phyloP scores from a whole-genome alignment of 2,113 vertebrate genomes.

The Anarrhichthys ocellatus region DNA sequence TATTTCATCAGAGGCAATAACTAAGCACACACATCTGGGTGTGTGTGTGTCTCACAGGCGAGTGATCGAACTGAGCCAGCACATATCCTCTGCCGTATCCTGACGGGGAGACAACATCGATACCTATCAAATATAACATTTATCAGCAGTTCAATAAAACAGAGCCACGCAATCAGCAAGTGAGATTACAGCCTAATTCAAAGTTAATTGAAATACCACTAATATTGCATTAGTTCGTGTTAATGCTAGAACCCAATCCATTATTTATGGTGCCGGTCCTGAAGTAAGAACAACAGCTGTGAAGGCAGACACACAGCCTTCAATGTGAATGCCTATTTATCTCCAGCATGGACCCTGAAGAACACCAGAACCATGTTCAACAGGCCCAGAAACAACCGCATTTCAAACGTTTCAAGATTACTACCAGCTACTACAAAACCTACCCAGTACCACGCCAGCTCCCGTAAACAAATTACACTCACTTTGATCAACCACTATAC shows the following conservation, averaged over 20 bases:
- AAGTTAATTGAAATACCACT: slow-evolving; percentile 71
- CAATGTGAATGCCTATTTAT: background rate
- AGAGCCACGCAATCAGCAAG: slow-evolving; percentile 59
- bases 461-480: too few relatives aligned
- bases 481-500: too few relatives aligned
- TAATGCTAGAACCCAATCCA: slow-evolving; percentile 46
- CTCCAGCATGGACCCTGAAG: background rate
- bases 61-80: slow-evolving; percentile 52
- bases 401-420: background rate
- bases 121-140: slow-evolving; percentile 73
- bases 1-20: slow-evolving; percentile 35
- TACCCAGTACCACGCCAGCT: too few relatives aligned
- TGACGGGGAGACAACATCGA: slow-evolving; percentile 62
- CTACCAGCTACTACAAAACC: background rate
- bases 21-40: background rate
- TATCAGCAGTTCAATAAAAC: slow-evolving; percentile 74
- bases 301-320: background rate
- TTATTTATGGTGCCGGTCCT: slow-evolving; percentile 34
- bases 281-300: background rate
- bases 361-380: background rate
- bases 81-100: slow-evolving; percentile 61
- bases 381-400: too few relatives aligned
- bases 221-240: slow-evolving; percentile 71
- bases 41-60: slow-evolving; percentile 3
- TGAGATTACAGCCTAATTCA: slow-evolving; percentile 76